phyloP scores from a whole-genome alignment of 92 coral and sea anemone species.

The Micromussa lordhowensis region DNA sequence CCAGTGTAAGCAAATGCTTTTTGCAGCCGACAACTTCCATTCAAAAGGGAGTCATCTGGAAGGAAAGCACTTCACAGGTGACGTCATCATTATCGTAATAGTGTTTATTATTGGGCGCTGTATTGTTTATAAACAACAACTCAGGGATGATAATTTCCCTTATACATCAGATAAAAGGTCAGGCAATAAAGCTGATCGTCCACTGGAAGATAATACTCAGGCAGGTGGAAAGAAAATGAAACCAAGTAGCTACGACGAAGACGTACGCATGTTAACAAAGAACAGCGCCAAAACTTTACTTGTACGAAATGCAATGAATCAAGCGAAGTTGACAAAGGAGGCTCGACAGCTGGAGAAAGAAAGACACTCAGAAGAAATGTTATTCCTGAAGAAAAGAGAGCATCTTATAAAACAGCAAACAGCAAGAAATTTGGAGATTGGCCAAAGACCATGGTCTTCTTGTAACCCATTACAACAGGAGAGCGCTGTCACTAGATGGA shows the following conservation, averaged over 20 bases:
- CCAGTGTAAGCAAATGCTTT: neutral
- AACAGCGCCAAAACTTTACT: conserved; percentile 25
- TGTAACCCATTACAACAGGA: neutral
- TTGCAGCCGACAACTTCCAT: neutral
- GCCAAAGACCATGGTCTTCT: conserved; percentile 1
- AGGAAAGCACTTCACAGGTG: neutral
- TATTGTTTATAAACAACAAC: neutral
- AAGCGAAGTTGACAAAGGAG: conserved; percentile 19
- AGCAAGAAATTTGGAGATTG: neutral
- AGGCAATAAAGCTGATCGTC: neutral
- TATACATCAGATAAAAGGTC: neutral
- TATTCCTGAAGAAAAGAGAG: conserved; percentile 25
- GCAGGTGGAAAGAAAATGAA: neutral
- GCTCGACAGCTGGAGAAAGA: conserved; percentile 23
- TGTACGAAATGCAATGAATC: conserved; percentile 23
- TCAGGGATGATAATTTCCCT: neutral
- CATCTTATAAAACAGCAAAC: conserved; percentile 9
- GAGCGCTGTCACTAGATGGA: neutral
- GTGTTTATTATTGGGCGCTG: neutral
- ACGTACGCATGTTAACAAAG: neutral
- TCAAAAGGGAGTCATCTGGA: neutral
- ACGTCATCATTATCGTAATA: neutral
- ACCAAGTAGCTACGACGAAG: conserved; percentile 4
- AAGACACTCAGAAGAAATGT: conserved; percentile 19
- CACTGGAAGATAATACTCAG: neutral